Evolutionary conservation across 2,888 invertebrate species (phyloP).

Genomic region (Brassicogethes aeneus): DNA sequence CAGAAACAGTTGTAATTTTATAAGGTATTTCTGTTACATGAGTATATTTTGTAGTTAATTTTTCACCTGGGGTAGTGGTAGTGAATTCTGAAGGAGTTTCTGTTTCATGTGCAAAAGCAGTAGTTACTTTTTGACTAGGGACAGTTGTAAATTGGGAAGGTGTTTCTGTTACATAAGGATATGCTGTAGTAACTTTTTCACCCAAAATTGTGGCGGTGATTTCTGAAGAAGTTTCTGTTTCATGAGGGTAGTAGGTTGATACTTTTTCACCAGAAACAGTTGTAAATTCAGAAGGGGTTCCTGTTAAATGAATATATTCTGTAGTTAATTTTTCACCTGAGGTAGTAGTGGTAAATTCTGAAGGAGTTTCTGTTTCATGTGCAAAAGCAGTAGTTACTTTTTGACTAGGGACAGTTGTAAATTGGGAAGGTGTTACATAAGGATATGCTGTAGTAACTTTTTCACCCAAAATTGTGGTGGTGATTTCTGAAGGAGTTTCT

Average conservation of each 20-base stretch:
- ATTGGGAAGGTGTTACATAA: no score
- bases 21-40: constrained; percentile 4
- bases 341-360: not conserved
- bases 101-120: constrained; percentile 6
- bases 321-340: not conserved
- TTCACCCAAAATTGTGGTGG: no score
- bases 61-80: not conserved
- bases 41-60: not conserved
- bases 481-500: no score
- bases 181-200: not conserved
- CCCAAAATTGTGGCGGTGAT: not conserved
- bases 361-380: not conserved
- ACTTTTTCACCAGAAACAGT: no score
- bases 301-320: not conserved
- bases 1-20: not conserved
- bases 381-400: not conserved
- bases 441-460: no score
- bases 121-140: constrained; percentile 4
- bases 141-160: not conserved
- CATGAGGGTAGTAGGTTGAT: no score
- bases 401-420: no score
- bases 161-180: constrained; percentile 5
- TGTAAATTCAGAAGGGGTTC: not conserved
- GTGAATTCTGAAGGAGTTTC: constrained; percentile 2
- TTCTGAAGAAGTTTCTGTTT: constrained; percentile 1